phyloP scores from a whole-genome alignment of 2,113 vertebrate species.

The Etheostoma cragini region DNA sequence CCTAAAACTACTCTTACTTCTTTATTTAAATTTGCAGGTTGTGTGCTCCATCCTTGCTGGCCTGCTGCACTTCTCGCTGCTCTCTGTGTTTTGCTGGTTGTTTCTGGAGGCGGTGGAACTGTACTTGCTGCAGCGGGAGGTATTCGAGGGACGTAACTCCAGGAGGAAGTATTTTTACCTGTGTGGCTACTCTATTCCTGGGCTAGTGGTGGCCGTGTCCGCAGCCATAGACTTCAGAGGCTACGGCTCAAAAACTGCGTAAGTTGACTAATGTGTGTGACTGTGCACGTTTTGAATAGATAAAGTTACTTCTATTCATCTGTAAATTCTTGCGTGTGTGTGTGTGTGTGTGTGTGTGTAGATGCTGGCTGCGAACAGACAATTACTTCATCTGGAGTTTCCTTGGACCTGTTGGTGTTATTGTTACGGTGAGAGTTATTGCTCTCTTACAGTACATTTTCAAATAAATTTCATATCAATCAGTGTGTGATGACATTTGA shows the following conservation, averaged over 20 bases:
- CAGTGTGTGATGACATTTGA: not conserved
- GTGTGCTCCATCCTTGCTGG: conserved; percentile 92
- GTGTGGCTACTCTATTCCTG: conserved; percentile 91
- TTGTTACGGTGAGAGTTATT: conserved; percentile 88
- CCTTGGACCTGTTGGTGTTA: conserved; percentile 90
- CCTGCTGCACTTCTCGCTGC: conserved; percentile 92
- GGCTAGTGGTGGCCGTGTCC: conserved; percentile 91
- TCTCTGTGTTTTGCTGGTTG: conserved; percentile 94
- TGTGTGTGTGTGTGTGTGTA: conserved; percentile 58
- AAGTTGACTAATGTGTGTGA: conserved; percentile 59
- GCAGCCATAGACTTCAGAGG: conserved; percentile 94
- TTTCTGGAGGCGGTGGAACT: conserved; percentile 93
- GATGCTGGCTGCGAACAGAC: conserved; percentile 93
- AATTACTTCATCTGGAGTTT: conserved; percentile 97
- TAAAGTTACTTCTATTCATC: not conserved
- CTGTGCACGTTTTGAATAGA: not conserved
- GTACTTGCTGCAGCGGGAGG: conserved; percentile 92
- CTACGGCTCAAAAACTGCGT: conserved; percentile 92
- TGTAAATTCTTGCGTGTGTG: not conserved
- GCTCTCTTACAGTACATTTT: not conserved
- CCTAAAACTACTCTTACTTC: not conserved
- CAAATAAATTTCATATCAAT: not conserved
- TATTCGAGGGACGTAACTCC: conserved; percentile 91
- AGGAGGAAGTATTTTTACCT: conserved; percentile 93
- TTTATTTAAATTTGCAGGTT: conserved; percentile 76